phyloP scores from a whole-genome alignment of 2,113 vertebrate genomes.

The Gymnarchus niloticus region DNA sequence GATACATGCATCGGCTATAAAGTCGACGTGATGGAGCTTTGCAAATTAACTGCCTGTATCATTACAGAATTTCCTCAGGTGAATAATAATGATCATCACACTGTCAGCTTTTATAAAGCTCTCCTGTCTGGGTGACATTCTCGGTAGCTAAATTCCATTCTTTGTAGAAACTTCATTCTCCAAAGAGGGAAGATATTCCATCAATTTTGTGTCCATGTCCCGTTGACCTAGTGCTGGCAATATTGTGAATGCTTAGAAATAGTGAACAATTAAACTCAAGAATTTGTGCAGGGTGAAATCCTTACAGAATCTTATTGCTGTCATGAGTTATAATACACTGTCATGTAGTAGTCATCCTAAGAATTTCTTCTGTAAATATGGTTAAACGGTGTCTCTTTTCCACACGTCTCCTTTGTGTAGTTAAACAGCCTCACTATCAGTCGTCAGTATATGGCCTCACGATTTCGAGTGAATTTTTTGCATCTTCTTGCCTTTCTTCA shows the following conservation, averaged over 20 bases:
- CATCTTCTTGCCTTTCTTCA: background rate
- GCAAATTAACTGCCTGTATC: constrained; percentile 11
- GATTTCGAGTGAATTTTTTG: background rate
- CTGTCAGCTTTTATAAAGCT: constrained; percentile 14
- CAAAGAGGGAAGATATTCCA: background rate
- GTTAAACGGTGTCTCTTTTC: background rate
- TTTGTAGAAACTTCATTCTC: background rate
- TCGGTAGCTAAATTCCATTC: background rate
- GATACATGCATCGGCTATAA: background rate
- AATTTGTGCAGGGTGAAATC: background rate
- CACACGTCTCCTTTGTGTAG: background rate
- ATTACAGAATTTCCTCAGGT: background rate
- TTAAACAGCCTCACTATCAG: background rate
- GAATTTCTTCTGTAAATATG: background rate
- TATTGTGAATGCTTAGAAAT: background rate
- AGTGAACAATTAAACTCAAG: background rate
- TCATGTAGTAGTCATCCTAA: background rate
- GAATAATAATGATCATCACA: constrained; percentile 10
- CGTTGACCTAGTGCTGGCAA: background rate
- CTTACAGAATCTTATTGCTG: background rate
- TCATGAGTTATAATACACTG: background rate
- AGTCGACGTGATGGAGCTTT: background rate
- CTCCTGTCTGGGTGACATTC: background rate
- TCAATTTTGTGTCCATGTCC: background rate
- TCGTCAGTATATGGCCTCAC: background rate